Conservation (phyloP, 2,113 vertebrate genomes). For the Tringa solitaria region DNA sequence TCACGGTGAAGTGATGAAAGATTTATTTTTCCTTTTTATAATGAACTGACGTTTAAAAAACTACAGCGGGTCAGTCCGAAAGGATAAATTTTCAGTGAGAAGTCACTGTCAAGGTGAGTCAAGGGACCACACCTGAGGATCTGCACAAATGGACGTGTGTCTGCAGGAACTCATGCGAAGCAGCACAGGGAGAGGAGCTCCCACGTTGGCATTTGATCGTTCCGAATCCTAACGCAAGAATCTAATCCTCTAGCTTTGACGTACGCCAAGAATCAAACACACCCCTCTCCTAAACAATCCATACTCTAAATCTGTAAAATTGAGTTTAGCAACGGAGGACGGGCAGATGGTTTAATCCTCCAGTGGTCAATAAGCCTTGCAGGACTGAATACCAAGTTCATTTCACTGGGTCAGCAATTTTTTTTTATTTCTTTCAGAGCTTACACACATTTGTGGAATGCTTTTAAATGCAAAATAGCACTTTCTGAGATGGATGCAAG, state of each 20-base stretch:
- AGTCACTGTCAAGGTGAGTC: neutral
- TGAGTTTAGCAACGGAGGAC: neutral
- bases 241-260: neutral
- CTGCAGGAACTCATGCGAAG: accelerated
- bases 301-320: accelerated
- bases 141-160: accelerated
- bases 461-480: neutral
- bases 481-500: neutral
- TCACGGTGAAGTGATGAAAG: accelerated
- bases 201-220: accelerated
- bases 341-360: neutral
- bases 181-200: neutral
- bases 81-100: neutral
- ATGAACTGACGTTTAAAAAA: neutral
- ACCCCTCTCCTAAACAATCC: neutral
- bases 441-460: accelerated
- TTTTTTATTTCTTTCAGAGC: neutral
- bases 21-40: neutral
- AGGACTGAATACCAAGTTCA: neutral
- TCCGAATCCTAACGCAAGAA: accelerated
- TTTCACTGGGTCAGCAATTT: neutral
- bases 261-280: accelerated
- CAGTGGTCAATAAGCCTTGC: neutral
- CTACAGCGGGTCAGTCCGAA: neutral
- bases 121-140: neutral